Percentiles rank a stretch among this genome's conserved stretches.
Conservation (phyloP, 2,113 vertebrate species). For the Trematocara unimaculatum region DNA sequence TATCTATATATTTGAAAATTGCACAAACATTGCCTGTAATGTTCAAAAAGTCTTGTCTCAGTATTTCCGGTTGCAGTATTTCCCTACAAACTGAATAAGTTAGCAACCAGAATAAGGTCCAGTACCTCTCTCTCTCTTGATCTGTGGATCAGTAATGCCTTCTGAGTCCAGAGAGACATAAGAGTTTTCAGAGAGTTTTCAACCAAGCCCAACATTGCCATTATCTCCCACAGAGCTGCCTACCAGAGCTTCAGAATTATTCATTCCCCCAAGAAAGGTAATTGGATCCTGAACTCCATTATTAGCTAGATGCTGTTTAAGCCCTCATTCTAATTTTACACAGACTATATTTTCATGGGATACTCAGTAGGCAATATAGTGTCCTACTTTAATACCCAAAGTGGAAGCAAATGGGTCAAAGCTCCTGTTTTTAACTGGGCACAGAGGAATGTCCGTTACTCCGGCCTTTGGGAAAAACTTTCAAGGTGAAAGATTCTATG, state of each 20-base stretch:
- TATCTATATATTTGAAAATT: background rate
- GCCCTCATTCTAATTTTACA: conserved; percentile 30
- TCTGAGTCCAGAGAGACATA: background rate
- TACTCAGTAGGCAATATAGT: conserved; percentile 2
- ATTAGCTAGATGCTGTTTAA: background rate
- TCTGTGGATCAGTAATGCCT: background rate
- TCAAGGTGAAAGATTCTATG: conserved; percentile 7
- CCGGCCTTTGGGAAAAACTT: background rate
- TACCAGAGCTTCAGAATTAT: background rate
- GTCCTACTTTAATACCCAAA: conserved; percentile 29
- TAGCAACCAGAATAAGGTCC: background rate
- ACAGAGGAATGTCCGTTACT: background rate
- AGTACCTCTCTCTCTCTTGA: background rate
- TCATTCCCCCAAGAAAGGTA: background rate
- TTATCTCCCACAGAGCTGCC: background rate
- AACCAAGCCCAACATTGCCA: background rate
- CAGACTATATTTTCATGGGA: background rate
- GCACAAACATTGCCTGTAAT: background rate
- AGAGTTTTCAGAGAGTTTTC: background rate
- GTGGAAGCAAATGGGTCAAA: conserved; percentile 25
- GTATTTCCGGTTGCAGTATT: background rate
- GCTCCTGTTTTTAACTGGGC: background rate
- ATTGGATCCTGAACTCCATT: background rate
- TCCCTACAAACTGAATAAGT: background rate
- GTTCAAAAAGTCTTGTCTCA: background rate